Evolutionary conservation across 2,797 vertebrate species (phyloP), one percentile per base, ranked within the genome.

Genomic region (Xerus rutilus): DNA sequence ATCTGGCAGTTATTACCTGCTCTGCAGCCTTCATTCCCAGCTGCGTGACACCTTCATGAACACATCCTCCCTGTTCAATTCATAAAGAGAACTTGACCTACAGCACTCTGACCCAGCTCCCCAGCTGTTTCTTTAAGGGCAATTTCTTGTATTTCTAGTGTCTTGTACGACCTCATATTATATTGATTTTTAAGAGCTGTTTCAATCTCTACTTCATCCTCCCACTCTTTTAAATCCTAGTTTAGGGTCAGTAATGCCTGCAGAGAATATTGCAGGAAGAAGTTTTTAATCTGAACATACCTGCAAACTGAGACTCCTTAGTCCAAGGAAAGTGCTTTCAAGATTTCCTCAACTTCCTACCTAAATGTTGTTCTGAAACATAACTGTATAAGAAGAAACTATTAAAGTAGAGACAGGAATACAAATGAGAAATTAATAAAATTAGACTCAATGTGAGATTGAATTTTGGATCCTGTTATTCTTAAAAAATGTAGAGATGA

Each of bases 161-260:
- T 92, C 93, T 95, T 89, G 65, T 65, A 90, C 72, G 90, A 93
- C 77, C 89, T 96, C 82, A 76, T 83, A 97, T 96, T 93, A 92
- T 86, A 96, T 86, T 85, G 94, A 96, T 94, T 96, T 96, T 96
- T 88, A 93, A 95, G 92, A 97, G 67, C 52, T 64, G 87, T 96
- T 97, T 96, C 89, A 82, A 90, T 96, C 90, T 90, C 77, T 59
- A 39, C 69, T 94, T 96, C 69, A 96, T 83, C 94, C 87, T 96
- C 69, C 62, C 11, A 77, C 91, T 91, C 52, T 87, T 88, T 89
- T 49, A 57, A 76, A 87, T 45, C 14, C 30, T 77, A 93, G 62
- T 85, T 95, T 96, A 90, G 64, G 81, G 87, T 96, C 89, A 95
- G 77, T 3, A 13, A 93, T 43, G n/a, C 77, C 84, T 94, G 32